phyloP scores from a whole-genome alignment of 2,888 invertebrate species.

The Pristionchus exspectatus region DNA sequence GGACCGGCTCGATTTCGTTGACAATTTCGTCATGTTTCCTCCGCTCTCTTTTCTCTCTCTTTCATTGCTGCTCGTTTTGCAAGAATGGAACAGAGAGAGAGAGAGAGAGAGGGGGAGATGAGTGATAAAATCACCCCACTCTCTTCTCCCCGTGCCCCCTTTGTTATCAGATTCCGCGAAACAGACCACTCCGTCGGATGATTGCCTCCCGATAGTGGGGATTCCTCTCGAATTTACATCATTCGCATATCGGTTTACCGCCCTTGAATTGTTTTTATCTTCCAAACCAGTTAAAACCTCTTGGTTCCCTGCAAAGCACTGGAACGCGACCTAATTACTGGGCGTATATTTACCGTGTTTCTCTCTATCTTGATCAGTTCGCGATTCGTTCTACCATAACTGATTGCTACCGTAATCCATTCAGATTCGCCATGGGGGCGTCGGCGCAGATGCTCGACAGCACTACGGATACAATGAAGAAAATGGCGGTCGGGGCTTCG shows the following conservation, averaged over 20 bases:
- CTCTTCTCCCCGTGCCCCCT: background rate
- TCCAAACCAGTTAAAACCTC: background rate
- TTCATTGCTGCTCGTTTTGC: constrained; percentile 16
- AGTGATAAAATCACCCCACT: constrained; percentile 41
- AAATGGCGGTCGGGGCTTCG: constrained; percentile 85
- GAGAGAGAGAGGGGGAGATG: background rate
- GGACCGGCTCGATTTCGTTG: constrained; percentile 41
- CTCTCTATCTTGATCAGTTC: background rate
- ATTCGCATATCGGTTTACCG: background rate
- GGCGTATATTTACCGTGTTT: background rate
- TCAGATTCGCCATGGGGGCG: constrained; percentile 5
- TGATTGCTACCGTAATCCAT: background rate
- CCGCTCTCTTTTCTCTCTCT: background rate
- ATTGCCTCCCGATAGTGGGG: background rate
- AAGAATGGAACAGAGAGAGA: background rate
- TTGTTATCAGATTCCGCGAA: constrained; percentile 34
- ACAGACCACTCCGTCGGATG: background rate
- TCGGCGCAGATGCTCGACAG: constrained; percentile 45
- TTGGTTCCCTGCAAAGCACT: background rate
- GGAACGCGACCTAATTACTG: background rate
- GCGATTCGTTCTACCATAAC: background rate
- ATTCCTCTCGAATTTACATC: background rate
- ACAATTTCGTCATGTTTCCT: constrained; percentile 12
- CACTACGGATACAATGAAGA: constrained; percentile 58
- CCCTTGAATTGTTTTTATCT: background rate